phyloP scores from a whole-genome alignment of 2,113 vertebrate genomes.

The Echinops telfairi region DNA sequence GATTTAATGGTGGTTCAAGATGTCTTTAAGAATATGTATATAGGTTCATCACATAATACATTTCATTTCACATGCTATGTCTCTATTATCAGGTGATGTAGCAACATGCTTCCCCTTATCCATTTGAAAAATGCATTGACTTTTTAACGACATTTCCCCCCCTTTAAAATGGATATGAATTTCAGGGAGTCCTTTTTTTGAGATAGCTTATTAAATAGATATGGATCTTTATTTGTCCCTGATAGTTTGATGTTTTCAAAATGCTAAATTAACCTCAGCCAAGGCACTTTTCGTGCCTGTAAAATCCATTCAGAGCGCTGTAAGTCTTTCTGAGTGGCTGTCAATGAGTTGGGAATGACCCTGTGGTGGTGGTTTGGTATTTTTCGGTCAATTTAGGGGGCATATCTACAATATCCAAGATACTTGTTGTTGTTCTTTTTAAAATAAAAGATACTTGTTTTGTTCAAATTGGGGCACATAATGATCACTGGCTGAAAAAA shows the following conservation, averaged over 20 bases:
- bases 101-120: constrained; percentile 6
- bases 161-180: background rate
- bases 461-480: background rate
- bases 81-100: constrained; percentile 12
- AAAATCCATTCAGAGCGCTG: background rate
- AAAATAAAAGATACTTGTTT: constrained; percentile 39
- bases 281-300: background rate
- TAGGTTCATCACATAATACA: constrained; percentile 24
- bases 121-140: constrained; percentile 56
- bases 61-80: constrained; percentile 41
- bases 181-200: constrained; percentile 15
- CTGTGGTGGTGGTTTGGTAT: too few species aligned
- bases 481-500: background rate
- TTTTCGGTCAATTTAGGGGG: too few species aligned
- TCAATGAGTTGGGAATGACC: too few species aligned
- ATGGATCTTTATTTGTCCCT: constrained; percentile 15
- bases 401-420: too few species aligned
- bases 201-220: constrained; percentile 23
- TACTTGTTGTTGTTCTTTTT: background rate
- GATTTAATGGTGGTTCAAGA: constrained; percentile 61
- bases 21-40: constrained; percentile 64
- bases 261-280: constrained; percentile 11
- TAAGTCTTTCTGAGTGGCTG: constrained; percentile 1
- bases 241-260: constrained; percentile 44
- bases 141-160: constrained; percentile 19